Evolutionary conservation across 1,140 invertebrate species (phyloP).

Genomic region (Amphibalanus amphitrite): DNA sequence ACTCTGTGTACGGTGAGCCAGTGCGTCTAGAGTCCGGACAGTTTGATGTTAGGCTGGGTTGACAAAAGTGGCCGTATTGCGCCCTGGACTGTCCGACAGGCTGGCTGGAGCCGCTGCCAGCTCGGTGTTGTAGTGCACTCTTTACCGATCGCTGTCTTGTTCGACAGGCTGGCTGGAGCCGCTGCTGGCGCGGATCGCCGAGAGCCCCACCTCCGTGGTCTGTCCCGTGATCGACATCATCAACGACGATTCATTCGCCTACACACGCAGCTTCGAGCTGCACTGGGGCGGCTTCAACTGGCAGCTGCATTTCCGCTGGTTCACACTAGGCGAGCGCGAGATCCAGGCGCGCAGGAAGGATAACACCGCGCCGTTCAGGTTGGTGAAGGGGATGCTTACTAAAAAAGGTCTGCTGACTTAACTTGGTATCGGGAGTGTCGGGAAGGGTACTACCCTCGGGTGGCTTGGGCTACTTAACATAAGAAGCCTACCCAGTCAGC

Average conservation of each 20-base stretch:
- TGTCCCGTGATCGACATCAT: slow-evolving; percentile 93
- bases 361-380: slow-evolving; percentile 52
- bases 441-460: too few relatives aligned
- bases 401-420: slow-evolving; percentile 1
- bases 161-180: slow-evolving; percentile 68
- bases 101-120: not conserved
- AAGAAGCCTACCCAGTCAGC: too few relatives aligned
- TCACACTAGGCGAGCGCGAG: slow-evolving; percentile 42
- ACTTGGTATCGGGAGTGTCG: too few relatives aligned
- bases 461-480: too few relatives aligned
- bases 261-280: slow-evolving; percentile 69
- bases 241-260: slow-evolving; percentile 80
- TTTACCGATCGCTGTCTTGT: slow-evolving; percentile 1
- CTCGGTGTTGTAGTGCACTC: slow-evolving; percentile 9
- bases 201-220: slow-evolving; percentile 50
- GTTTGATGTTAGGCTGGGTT: not conserved
- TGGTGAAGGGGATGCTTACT: slow-evolving; percentile 10
- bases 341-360: slow-evolving; percentile 32
- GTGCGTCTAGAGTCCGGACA: slow-evolving; percentile 7
- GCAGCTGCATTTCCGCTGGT: slow-evolving; percentile 78
- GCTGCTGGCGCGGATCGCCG: slow-evolving; percentile 53
- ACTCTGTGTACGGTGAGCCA: too few relatives aligned
- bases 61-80: not conserved
- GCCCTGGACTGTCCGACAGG: slow-evolving; percentile 12
- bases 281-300: slow-evolving; percentile 97